Evolutionary conservation across 1,140 invertebrate species (phyloP).

Genomic region (Lucilia sericata): DNA sequence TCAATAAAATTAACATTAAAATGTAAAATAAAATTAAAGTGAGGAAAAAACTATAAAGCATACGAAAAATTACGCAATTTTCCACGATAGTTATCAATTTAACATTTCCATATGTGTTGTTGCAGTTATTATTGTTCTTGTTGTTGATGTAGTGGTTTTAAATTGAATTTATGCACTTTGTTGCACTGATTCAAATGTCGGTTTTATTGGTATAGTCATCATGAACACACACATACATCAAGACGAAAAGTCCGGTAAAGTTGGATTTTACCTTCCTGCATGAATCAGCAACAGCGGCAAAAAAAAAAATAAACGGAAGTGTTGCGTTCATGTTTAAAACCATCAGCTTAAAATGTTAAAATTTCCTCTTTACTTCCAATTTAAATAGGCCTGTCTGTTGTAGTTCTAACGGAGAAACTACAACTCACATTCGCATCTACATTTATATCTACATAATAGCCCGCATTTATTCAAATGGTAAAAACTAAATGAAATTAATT

Average conservation of each 20-base stretch:
- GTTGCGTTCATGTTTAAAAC: constrained; percentile 42
- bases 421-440: not conserved
- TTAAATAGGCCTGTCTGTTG: not conserved
- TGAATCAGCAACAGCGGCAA: not conserved
- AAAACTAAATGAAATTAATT: constrained; percentile 34
- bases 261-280: not conserved
- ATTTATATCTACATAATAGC: not conserved
- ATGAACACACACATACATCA: not conserved
- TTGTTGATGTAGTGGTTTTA: constrained; percentile 31
- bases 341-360: constrained; percentile 44
- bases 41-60: not conserved
- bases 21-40: not conserved
- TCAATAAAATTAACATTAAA: not conserved
- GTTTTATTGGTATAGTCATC: not conserved
- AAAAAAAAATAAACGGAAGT: constrained; percentile 33
- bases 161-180: constrained; percentile 43
- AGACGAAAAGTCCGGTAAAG: not conserved
- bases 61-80: constrained; percentile 30
- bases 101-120: constrained; percentile 18
- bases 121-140: not conserved
- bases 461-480: constrained; percentile 29
- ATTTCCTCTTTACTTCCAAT: constrained; percentile 38
- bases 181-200: constrained; percentile 39
- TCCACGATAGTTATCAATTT: constrained; percentile 38
- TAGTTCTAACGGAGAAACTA: not conserved